Percentiles rank a stretch among this genome's conserved stretches.
phyloP scores from a whole-genome alignment of 2,888 invertebrate genomes.

The Diadegma fenestrale region DNA sequence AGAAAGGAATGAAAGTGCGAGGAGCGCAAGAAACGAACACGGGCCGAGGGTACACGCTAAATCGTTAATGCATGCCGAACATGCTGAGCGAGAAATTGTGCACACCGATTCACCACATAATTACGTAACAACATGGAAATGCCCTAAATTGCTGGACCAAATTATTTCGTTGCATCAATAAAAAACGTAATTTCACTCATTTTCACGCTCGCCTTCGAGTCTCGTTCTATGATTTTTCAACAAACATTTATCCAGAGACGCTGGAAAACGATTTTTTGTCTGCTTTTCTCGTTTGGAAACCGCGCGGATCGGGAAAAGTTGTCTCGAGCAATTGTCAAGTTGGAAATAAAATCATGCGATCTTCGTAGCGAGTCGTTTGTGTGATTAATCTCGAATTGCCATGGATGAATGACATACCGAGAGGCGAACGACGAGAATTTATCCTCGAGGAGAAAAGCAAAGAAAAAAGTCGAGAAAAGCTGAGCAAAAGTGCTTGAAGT shows the following conservation, averaged over 20 bases:
- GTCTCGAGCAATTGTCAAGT: too few relatives aligned
- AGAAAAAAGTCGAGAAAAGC: background rate
- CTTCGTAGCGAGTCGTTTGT: too few relatives aligned
- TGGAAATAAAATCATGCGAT: too few relatives aligned
- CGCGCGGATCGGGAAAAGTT: too few relatives aligned
- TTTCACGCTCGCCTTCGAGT: background rate
- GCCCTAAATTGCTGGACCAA: background rate
- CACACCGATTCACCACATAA: slow-evolving; percentile 55
- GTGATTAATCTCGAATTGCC: too few relatives aligned
- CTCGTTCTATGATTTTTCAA: background rate
- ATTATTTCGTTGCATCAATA: background rate
- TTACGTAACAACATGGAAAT: slow-evolving; percentile 37
- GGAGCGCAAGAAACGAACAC: slow-evolving; percentile 43
- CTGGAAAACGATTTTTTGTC: background rate
- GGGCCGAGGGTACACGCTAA: slow-evolving; percentile 29
- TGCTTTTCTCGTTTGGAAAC: too few relatives aligned
- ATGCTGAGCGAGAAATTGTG: slow-evolving; percentile 49
- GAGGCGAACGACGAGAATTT: too few relatives aligned
- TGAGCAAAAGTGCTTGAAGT: background rate
- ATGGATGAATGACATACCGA: too few relatives aligned
- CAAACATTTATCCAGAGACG: background rate
- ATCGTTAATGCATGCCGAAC: slow-evolving; percentile 28
- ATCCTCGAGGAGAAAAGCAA: too few relatives aligned
- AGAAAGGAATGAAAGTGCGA: slow-evolving; percentile 37
- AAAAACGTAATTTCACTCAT: background rate